These are phyloP conservation scores for Synergus laeviventris DNA, from an alignment of 2,888 invertebrate genomes.

Conservation along the genomic window DNA sequence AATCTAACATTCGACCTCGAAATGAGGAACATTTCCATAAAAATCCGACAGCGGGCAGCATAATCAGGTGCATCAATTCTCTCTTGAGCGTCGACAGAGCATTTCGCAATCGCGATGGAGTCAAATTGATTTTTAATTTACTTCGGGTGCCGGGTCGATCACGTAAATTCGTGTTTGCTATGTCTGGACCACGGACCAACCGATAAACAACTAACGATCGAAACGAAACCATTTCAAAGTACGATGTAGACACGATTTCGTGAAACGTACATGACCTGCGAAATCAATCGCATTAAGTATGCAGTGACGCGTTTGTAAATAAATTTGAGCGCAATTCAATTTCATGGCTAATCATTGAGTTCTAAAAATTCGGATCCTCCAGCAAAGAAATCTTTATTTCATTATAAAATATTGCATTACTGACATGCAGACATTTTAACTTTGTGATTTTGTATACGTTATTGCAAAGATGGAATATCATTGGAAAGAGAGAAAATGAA, in stretches of 20 bases:
- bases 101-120: conserved; percentile 50
- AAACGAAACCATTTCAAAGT: conserved; percentile 42
- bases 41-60: not conserved
- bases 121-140: conserved; percentile 70
- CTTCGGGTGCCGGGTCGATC: conserved; percentile 45
- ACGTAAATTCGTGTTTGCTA: conserved; percentile 62
- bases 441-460: not conserved
- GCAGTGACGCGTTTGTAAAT: not conserved
- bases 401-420: too few species aligned
- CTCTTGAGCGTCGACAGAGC: conserved; percentile 38
- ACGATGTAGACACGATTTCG: conserved; percentile 37
- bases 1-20: not conserved
- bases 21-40: not conserved
- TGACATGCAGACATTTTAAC: too few species aligned
- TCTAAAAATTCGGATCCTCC: too few species aligned
- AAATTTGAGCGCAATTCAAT: too few species aligned
- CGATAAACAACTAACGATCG: conserved; percentile 45
- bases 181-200: conserved; percentile 63
- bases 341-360: too few species aligned
- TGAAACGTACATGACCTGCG: conserved; percentile 21
- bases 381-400: too few species aligned
- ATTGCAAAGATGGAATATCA: not conserved
- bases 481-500: not conserved
- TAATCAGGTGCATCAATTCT: not conserved
- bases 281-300: not conserved